Evolutionary conservation across 1,140 invertebrate genomes (phyloP).

Genomic region (Limonius californicus): DNA sequence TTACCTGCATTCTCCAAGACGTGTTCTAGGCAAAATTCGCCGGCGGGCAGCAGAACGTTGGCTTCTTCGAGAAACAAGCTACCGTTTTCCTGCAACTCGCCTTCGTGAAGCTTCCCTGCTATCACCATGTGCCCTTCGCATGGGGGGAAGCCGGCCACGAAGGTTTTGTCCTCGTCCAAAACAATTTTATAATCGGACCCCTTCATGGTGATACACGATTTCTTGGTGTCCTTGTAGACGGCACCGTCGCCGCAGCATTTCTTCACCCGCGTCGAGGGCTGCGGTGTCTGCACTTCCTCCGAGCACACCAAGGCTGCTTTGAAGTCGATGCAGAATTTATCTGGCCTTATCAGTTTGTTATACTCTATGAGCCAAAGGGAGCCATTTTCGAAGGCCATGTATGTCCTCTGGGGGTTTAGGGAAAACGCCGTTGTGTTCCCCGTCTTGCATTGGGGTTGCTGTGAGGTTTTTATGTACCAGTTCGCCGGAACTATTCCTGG

Average conservation of each 20-base stretch:
- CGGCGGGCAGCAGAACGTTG: conserved; percentile 45
- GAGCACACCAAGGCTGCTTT: conserved; percentile 24
- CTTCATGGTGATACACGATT: conserved; percentile 42
- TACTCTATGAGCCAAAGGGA: conserved; percentile 24
- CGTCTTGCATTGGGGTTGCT: not conserved
- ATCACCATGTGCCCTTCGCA: conserved; percentile 45
- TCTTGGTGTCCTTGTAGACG: conserved; percentile 52
- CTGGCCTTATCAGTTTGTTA: conserved; percentile 15
- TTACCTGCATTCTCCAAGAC: conserved; percentile 44
- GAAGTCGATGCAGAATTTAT: conserved; percentile 26
- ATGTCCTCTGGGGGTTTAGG: not conserved
- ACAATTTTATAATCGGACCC: conserved; percentile 44
- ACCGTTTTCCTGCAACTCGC: conserved; percentile 49
- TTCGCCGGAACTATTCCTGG: conserved; percentile 3
- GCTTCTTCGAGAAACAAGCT: conserved; percentile 40
- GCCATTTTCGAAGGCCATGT: conserved; percentile 25
- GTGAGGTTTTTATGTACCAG: conserved; percentile 3
- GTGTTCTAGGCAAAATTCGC: conserved; percentile 59
- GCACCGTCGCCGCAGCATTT: conserved; percentile 57
- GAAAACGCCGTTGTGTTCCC: not conserved
- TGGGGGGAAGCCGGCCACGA: conserved; percentile 50
- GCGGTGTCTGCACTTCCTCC: conserved; percentile 15
- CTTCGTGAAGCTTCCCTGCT: conserved; percentile 45
- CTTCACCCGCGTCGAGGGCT: conserved; percentile 39
- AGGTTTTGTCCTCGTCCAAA: conserved; percentile 40